Base-by-base conservation (phyloP, 2,888 invertebrate species). In the Ophion ventricosus region DNA sequence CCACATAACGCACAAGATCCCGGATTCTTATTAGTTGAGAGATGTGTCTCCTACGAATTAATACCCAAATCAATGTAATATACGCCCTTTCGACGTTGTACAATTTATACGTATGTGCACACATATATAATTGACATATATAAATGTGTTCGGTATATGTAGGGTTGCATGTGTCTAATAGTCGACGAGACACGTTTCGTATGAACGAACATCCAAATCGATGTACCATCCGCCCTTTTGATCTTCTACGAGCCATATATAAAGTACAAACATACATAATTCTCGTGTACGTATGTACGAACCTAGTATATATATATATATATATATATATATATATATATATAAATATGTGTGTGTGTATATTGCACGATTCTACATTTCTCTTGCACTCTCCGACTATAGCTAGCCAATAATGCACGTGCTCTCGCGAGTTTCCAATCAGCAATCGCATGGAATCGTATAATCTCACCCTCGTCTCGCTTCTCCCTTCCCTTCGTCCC, bases 401-500 rank as follows among this genome's bases (percentile, higher is more conserved):
- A 59, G 74, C 73, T 59, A 35, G 23, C 56, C 54, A 59, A 54
- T 74, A 81, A 78, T 78, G 84, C 78, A 81, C 78, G 82, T 70
- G 78, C 25, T 59, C 78, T 61, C 57, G 59, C 66, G 78, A 81
- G 70, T 84, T 84, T 82, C 84, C 81, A 81, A 84, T 84, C 84
- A 81, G 84, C 82, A 61, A 84, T 81, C 81, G 72, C 75, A 64
- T 20, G 75, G 70, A 81, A 84, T 84, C 82, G 78, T 78, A 78
- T 81, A 81, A 84, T 84, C 84, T 78, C 69, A 49, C 74, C 35
- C 40, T 14, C 63, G 40, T 26, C 40, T 25, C 26, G 11, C 40
- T 40, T 11, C 63, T 10, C 14, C 14, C 54, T 5, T 26, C n/a
- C 23, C n/a, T 25, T 23, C 23, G 17, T 17, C 25, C 43, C 23